Evolutionary conservation across 2,797 vertebrate genomes (phyloP), one percentile per base, ranked within the genome.

Genomic region (Takifugu rubripes): DNA sequence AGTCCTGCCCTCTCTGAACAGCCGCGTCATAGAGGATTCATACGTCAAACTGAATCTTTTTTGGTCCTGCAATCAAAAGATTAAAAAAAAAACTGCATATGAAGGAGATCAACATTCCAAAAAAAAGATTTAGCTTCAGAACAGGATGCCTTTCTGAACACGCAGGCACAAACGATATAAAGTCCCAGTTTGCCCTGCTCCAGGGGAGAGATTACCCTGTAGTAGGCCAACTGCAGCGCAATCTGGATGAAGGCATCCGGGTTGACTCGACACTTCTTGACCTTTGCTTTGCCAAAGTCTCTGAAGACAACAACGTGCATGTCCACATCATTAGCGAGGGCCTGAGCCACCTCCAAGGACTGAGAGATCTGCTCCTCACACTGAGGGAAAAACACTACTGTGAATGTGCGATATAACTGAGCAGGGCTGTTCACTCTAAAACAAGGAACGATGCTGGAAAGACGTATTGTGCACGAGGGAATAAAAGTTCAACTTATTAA

Each of bases 1-100:
- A 0, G 95, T 96, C 61, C 95, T 89, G 65, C 94, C 95, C 83
- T 97, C 94, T 52, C 91, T 88, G 84, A 95, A 97, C 58, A 96
- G 84, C 26, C 95, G 93, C 0, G 94, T 95, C 94, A 95, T 95
- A 31, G 91, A 92, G 0, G 94, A 93, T 76, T 96, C 93, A 0
- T 96, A 96, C 0, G 94, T 96, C 78, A 94, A 74, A 74, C 92
- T 94, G 84, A 97, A 94, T 3, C 70, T 90, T 44, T 86, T 87
- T 70, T 90, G 89, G 70, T 93, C 90, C 95, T 97, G 81, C 8
- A 59, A 50, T 36, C 1, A 1, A 5, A 53, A 52, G 51, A 33
- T 33, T 33, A 33, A 33, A 10, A 61, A n/a, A 11, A 25, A 25
- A 48, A 11, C 14, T 11, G 12, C 24, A 49, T 26, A 25, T 12